These are phyloP conservation scores for Perodicticus potto DNA, from an alignment of 2,797 vertebrate genomes.

Conservation along the genomic window DNA sequence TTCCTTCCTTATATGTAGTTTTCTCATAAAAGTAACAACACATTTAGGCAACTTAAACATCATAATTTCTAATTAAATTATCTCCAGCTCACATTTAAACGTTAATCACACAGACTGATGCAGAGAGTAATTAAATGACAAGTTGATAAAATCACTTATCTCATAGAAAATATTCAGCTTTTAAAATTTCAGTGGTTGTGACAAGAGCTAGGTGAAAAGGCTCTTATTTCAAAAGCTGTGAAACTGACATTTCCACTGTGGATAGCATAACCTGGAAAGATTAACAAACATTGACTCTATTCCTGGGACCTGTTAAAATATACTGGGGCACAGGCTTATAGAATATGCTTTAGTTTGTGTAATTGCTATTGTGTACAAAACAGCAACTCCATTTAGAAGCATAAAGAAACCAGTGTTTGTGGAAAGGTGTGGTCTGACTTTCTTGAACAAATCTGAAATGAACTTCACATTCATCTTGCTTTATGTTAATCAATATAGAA, in stretches of 20 bases:
- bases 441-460: neutral
- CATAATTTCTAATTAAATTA: constrained; percentile 13
- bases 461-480: neutral
- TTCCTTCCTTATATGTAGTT: neutral
- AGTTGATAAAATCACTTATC: neutral
- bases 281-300: neutral
- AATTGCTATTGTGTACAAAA: neutral
- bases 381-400: neutral
- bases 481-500: neutral
- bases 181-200: neutral
- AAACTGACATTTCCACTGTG: neutral
- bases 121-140: neutral
- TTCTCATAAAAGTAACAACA: neutral
- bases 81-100: neutral
- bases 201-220: neutral
- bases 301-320: neutral
- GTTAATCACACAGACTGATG: neutral
- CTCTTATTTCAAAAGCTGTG: neutral
- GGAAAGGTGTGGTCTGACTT: neutral
- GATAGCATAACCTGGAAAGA: neutral
- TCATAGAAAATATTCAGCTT: neutral
- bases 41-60: neutral
- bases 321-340: neutral
- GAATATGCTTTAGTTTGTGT: neutral
- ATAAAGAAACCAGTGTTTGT: neutral